phyloP scores from a whole-genome alignment of 2,888 invertebrate species.

The Corbicula japonica region DNA sequence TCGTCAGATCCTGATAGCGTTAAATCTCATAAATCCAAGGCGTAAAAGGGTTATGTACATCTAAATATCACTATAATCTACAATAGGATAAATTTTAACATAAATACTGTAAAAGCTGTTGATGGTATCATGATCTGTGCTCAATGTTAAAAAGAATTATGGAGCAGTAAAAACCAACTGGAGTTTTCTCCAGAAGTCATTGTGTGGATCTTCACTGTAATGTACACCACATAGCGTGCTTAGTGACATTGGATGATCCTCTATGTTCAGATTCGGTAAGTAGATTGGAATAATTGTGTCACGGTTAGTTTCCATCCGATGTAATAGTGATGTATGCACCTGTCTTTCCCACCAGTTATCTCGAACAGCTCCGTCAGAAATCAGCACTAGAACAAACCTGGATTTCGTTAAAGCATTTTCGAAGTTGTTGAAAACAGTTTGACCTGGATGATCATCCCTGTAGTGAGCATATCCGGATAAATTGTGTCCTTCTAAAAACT shows the following conservation, averaged over 20 bases:
- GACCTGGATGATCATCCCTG: neutral
- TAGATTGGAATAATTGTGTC: conserved; percentile 19
- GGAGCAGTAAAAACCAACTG: no score
- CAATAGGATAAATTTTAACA: no score
- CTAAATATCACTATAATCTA: no score
- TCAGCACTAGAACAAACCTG: conserved; percentile 8
- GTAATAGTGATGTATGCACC: neutral
- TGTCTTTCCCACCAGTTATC: conserved; percentile 19
- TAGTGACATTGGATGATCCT: neutral
- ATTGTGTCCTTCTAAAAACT: conserved; percentile 6
- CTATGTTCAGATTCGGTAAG: conserved; percentile 6
- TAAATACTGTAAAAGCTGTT: no score
- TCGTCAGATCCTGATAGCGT: no score
- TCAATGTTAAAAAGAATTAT: no score
- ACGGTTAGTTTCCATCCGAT: neutral
- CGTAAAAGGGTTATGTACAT: no score
- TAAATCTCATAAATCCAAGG: no score
- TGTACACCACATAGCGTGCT: neutral
- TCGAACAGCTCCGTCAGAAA: conserved; percentile 2
- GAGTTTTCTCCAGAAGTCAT: conserved; percentile 16
- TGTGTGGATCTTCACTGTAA: conserved; percentile 2
- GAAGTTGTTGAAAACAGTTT: neutral
- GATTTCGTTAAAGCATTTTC: conserved; percentile 18
- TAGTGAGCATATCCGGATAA: conserved; percentile 1
- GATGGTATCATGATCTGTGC: no score